A percentile compares a stretch with the other conserved stretches of the same genome.
These are phyloP conservation scores for Hecatera dysodea DNA, from an alignment of 2,888 invertebrate genomes.

Conservation along the genomic window DNA sequence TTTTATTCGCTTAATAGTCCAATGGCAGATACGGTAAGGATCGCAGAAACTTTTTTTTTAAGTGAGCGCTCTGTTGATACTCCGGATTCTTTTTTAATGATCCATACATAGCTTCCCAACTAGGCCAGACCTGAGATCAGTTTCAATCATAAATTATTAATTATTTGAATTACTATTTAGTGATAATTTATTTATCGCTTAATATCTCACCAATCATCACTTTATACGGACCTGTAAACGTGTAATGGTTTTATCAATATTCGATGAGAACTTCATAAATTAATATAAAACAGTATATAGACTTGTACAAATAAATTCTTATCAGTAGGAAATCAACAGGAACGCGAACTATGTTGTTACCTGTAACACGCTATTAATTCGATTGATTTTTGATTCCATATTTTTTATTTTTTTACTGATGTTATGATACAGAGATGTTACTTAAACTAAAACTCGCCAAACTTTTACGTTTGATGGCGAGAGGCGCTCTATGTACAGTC, in stretches of 20 bases:
- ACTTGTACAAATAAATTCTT: slow-evolving; percentile 16
- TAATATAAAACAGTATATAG: neutral
- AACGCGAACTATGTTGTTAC: slow-evolving; percentile 22
- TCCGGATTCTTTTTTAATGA: slow-evolving; percentile 4
- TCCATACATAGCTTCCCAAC: slow-evolving; percentile 5
- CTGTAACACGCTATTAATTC: slow-evolving; percentile 7
- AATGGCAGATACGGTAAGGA: neutral
- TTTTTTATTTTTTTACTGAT: too few species aligned
- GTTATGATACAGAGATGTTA: too few species aligned
- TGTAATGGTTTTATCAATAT: slow-evolving; percentile 42
- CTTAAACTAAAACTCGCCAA: too few species aligned
- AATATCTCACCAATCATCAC: slow-evolving; percentile 18
- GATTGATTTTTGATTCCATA: neutral
- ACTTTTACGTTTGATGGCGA: too few species aligned
- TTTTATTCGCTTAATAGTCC: neutral
- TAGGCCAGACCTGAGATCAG: slow-evolving; percentile 18
- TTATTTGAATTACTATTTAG: slow-evolving; percentile 13
- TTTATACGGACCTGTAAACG: slow-evolving; percentile 12
- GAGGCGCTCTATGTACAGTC: too few species aligned
- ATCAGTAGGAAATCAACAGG: neutral
- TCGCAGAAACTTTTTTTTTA: neutral
- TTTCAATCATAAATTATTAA: slow-evolving; percentile 47
- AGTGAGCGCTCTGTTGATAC: neutral
- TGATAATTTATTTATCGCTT: slow-evolving; percentile 24
- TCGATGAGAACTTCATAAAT: slow-evolving; percentile 8